These are phyloP conservation scores for Erythrocercus mccallii DNA, from an alignment of 2,113 vertebrate genomes.

Conservation along the genomic window DNA sequence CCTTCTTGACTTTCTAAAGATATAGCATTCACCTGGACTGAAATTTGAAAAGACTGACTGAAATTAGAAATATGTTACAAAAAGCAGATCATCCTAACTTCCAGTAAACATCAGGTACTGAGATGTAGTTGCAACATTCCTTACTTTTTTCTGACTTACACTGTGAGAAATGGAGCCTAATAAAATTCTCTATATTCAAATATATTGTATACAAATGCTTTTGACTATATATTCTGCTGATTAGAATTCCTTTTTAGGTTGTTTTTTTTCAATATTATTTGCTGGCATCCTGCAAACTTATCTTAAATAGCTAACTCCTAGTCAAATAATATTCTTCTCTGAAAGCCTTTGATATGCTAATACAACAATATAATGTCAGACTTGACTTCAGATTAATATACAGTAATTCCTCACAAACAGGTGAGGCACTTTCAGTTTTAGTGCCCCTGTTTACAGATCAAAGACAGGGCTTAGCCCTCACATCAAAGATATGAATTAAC, in stretches of 20 bases:
- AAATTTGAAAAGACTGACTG: not conserved
- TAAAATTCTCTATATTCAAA: not conserved
- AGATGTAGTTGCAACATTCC: not conserved
- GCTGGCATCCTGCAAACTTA: not conserved
- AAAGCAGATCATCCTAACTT: not conserved
- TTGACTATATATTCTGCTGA: not conserved
- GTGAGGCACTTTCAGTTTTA: constrained; percentile 19
- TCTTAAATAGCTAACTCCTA: constrained; percentile 6
- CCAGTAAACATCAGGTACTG: not conserved
- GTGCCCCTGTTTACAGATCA: constrained; percentile 39
- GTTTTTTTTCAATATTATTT: not conserved
- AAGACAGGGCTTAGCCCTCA: not conserved
- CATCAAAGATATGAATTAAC: constrained; percentile 39
- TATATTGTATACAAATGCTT: not conserved
- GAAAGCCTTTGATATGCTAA: constrained; percentile 57
- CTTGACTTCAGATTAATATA: constrained; percentile 1
- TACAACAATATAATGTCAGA: not conserved
- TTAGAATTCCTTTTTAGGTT: not conserved
- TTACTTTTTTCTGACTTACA: not conserved
- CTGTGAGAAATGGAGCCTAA: not conserved
- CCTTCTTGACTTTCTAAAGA: not conserved
- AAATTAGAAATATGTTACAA: not conserved
- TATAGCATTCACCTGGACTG: not conserved
- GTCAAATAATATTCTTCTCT: not conserved
- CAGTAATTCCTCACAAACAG: constrained; percentile 40